These are phyloP conservation scores for Petrosia ficiformis DNA, from an alignment of 37 sponge, comb jelly and placozoan species.

Conservation along the genomic window DNA sequence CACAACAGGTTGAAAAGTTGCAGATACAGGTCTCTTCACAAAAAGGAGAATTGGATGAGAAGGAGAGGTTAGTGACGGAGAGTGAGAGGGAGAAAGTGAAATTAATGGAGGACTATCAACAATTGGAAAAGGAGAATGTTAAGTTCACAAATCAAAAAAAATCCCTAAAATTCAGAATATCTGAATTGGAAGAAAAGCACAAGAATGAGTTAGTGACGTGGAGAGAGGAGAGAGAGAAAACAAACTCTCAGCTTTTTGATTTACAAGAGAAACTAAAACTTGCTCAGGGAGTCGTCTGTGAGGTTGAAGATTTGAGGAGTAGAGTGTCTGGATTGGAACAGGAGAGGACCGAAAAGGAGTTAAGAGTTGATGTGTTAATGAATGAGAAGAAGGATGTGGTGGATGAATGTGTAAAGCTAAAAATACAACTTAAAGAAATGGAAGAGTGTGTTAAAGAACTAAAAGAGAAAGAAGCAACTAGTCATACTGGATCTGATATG, in stretches of 20 bases:
- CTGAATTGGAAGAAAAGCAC: not conserved
- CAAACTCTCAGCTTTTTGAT: constrained; percentile 17
- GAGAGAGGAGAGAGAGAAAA: constrained; percentile 54
- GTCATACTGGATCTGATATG: too few relatives aligned
- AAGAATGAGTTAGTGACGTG: not conserved
- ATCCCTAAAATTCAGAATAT: not conserved
- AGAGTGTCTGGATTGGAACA: too few relatives aligned
- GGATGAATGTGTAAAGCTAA: not conserved
- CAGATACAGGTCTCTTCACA: too few relatives aligned
- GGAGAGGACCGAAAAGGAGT: not conserved
- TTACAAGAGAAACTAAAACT: constrained; percentile 18
- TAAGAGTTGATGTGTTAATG: not conserved
- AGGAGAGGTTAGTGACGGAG: not conserved
- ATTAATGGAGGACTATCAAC: not conserved
- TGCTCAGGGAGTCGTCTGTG: not conserved
- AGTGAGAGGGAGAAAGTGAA: constrained; percentile 5
- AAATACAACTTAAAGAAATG: not conserved
- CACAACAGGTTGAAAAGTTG: too few relatives aligned
- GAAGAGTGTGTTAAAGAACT: not conserved
- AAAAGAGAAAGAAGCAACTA: too few relatives aligned
- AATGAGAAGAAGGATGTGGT: not conserved
- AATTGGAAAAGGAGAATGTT: constrained; percentile 19
- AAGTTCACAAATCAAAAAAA: constrained; percentile 14
- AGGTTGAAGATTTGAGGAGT: not conserved
- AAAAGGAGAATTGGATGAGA: too few relatives aligned